phyloP scores from a whole-genome alignment of 2,113 vertebrate genomes.

The Pyxicephalus adspersus region DNA sequence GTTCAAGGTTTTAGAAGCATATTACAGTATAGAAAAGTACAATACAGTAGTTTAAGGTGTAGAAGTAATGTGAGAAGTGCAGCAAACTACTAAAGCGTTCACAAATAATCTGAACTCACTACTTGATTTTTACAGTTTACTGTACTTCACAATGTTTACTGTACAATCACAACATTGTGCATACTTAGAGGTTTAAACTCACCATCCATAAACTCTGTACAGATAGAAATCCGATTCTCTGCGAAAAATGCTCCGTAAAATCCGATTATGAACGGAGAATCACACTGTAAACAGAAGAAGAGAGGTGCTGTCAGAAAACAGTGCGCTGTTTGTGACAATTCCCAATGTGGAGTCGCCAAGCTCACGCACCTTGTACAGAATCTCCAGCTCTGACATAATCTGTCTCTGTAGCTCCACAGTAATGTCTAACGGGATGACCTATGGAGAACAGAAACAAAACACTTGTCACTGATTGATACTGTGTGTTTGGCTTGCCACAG shows the following conservation, averaged over 20 bases:
- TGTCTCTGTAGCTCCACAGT: slow-evolving; percentile 97
- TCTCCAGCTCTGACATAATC: slow-evolving; percentile 98
- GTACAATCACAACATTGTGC: background rate
- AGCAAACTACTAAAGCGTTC: too few species aligned
- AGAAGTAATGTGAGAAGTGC: too few species aligned
- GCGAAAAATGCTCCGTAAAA: slow-evolving; percentile 99
- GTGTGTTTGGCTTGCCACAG: slow-evolving; percentile 26
- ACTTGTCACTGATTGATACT: slow-evolving; percentile 53
- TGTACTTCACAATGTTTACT: too few species aligned
- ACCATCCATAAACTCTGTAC: slow-evolving; percentile 99
- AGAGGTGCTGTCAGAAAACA: background rate
- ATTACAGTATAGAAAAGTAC: too few species aligned
- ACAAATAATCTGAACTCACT: too few species aligned
- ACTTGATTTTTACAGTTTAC: too few species aligned
- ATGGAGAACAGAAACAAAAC: slow-evolving; percentile 57
- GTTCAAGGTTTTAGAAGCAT: too few species aligned
- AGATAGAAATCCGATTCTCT: slow-evolving; percentile 97
- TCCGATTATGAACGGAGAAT: slow-evolving; percentile 97
- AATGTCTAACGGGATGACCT: slow-evolving; percentile 96
- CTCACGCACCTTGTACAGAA: slow-evolving; percentile 91
- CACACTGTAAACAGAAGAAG: slow-evolving; percentile 82
- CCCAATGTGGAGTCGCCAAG: slow-evolving; percentile 27
- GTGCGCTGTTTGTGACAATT: background rate
- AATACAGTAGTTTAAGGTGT: too few species aligned
- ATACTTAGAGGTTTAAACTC: slow-evolving; percentile 67